These are phyloP conservation scores for Pipistrellus kuhlii DNA, from an alignment of 2,797 vertebrate genomes.

Conservation along the genomic window DNA sequence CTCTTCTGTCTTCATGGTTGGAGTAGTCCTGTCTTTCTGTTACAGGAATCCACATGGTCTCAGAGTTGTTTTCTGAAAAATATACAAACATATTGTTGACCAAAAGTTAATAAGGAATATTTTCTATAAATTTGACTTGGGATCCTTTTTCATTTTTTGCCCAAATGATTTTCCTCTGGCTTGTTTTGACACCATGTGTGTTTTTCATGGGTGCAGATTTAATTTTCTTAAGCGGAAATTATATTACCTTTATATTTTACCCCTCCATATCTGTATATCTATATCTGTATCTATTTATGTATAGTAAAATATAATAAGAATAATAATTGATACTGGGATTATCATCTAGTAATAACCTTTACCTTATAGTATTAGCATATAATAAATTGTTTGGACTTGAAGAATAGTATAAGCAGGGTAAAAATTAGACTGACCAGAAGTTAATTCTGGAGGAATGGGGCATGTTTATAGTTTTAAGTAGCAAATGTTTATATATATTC, in stretches of 20 bases:
- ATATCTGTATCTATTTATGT: background rate
- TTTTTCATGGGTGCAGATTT: too few species aligned
- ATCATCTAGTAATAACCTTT: background rate
- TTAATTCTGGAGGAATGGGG: background rate
- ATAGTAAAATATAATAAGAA: background rate
- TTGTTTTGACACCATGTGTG: too few species aligned
- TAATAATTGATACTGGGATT: too few species aligned
- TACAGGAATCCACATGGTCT: too few species aligned
- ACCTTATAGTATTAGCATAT: background rate
- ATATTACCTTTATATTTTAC: background rate
- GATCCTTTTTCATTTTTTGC: too few species aligned
- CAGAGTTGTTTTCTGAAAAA: too few species aligned
- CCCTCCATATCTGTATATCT: background rate
- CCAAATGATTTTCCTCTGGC: too few species aligned
- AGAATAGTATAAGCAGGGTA: background rate
- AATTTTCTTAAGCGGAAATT: background rate
- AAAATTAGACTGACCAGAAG: background rate
- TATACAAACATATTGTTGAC: too few species aligned
- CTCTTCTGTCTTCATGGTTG: too few species aligned
- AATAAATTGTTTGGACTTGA: constrained; percentile 3
- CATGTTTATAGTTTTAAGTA: constrained; percentile 5
- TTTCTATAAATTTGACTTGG: too few species aligned
- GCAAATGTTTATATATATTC: background rate
- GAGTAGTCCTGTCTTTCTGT: too few species aligned
- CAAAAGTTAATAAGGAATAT: too few species aligned